Base-by-base conservation (phyloP, 2,113 vertebrate genomes). In the Morone saxatilis region DNA sequence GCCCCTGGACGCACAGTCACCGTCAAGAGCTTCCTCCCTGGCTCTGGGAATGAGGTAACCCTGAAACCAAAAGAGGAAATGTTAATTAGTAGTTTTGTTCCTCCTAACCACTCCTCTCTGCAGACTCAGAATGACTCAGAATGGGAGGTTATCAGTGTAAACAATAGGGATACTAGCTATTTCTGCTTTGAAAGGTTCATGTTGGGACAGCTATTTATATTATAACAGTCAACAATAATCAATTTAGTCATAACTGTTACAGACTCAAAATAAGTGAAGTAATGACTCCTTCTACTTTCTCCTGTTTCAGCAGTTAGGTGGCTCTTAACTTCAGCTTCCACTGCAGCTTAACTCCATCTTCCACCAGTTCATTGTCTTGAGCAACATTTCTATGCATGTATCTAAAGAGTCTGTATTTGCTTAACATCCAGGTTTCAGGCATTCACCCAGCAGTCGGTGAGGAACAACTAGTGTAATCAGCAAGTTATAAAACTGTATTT, bases 21-120 rank as follows among this genome's bases (percentile, higher is more conserved):
- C 1, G 94, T 99, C 56, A 98, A 97, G 93, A 99, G 96, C 92
- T 99, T 98, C 92, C 96, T 99, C 72, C 98, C 98, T 0, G 97
- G 98, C 69, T 95, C 97, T 56, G 98, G 97, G 61, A 96, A 97
- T 80, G 98, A 97, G 96, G 98, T 98, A 92, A 93, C 73, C 12
- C 78, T 56, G 25, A 67, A 81, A 80, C 78, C 31, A 51, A 69
- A 81, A 59, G 53, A 86, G 88, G 78, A 94, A 90, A 81, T 78
- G 80, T 70, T 84, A 76, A 86, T 91, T 85, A 73, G 75, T 79
- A 77, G 79, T 76, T 84, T 40, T 53, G 71, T 61, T 71, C 47
- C 75, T 75, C 71, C 31, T 67, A 48, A 79, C 76, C 70, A 61
- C 88, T 78, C 69, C 65, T 80, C 62, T 47, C 68, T 81, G 73